phyloP scores from a whole-genome alignment of 2,888 invertebrate genomes.

The Ptychoptera contaminata region DNA sequence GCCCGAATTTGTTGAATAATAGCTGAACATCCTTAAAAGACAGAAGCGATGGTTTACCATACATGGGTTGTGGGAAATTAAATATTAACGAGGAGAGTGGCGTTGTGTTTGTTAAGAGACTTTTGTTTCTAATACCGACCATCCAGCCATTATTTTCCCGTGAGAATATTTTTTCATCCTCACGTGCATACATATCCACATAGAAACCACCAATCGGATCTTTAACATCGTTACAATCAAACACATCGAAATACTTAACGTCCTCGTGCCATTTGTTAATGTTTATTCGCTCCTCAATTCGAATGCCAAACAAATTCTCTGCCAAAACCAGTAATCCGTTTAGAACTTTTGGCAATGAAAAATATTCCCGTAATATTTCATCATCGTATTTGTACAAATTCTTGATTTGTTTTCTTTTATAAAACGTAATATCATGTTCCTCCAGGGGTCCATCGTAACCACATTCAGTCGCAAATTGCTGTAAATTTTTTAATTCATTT shows the following conservation, averaged over 20 bases:
- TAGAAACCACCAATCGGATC: slow-evolving; percentile 67
- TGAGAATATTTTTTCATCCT: slow-evolving; percentile 38
- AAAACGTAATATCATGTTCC: slow-evolving; percentile 77
- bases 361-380: slow-evolving; percentile 58
- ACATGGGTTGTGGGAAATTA: slow-evolving; percentile 54
- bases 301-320: slow-evolving; percentile 61
- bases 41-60: slow-evolving; percentile 51
- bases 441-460: slow-evolving; percentile 56
- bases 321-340: slow-evolving; percentile 59
- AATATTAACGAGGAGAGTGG: slow-evolving; percentile 73
- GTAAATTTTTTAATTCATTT: slow-evolving; percentile 52
- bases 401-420: slow-evolving; percentile 61
- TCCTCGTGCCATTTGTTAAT: slow-evolving; percentile 73
- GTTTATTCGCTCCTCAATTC: slow-evolving; percentile 47
- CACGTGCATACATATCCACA: slow-evolving; percentile 62
- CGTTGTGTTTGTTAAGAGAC: slow-evolving; percentile 41
- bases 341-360: slow-evolving; percentile 68
- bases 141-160: slow-evolving; percentile 56
- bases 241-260: slow-evolving; percentile 68
- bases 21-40: slow-evolving; percentile 57
- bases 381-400: slow-evolving; percentile 52
- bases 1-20: slow-evolving; percentile 77
- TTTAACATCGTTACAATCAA: slow-evolving; percentile 34
- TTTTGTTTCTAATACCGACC: slow-evolving; percentile 59
- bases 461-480: slow-evolving; percentile 52